These are phyloP conservation scores for Watsonalla binaria DNA, from an alignment of 2,888 invertebrate species.

Conservation along the genomic window DNA sequence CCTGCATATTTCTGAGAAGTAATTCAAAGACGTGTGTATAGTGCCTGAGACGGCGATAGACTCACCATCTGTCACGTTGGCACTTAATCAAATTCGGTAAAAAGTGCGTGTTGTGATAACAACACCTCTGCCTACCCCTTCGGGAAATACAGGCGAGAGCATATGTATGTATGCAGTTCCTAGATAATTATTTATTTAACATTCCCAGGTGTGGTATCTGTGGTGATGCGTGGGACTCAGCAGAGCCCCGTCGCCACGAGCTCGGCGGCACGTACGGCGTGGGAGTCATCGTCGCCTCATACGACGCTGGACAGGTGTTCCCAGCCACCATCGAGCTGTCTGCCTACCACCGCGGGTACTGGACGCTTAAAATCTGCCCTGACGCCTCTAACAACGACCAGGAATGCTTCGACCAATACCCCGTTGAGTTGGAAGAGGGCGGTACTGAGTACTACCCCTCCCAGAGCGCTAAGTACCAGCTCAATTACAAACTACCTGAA, in stretches of 20 bases:
- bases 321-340: conserved; percentile 86
- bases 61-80: no score
- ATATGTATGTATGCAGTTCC: no score
- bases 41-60: no score
- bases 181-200: no score
- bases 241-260: conserved; percentile 85
- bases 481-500: conserved; percentile 78
- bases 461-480: conserved; percentile 83
- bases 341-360: conserved; percentile 90
- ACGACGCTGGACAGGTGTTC: conserved; percentile 81
- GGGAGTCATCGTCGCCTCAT: conserved; percentile 85
- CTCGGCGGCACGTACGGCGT: conserved; percentile 88
- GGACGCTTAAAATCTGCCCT: conserved; percentile 89
- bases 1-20: no score
- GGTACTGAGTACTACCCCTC: conserved; percentile 83
- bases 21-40: no score
- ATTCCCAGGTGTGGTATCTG: conserved; percentile 84
- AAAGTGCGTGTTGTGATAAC: no score
- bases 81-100: no score
- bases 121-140: no score
- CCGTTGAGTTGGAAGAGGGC: conserved; percentile 77
- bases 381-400: conserved; percentile 83
- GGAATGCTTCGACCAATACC: conserved; percentile 84
- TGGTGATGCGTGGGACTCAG: conserved; percentile 87
- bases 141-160: no score